Percentiles rank a stretch among this genome's conserved stretches.
phyloP scores from a whole-genome alignment of 1,140 invertebrate genomes.

The Atopsyche davidsoni region DNA sequence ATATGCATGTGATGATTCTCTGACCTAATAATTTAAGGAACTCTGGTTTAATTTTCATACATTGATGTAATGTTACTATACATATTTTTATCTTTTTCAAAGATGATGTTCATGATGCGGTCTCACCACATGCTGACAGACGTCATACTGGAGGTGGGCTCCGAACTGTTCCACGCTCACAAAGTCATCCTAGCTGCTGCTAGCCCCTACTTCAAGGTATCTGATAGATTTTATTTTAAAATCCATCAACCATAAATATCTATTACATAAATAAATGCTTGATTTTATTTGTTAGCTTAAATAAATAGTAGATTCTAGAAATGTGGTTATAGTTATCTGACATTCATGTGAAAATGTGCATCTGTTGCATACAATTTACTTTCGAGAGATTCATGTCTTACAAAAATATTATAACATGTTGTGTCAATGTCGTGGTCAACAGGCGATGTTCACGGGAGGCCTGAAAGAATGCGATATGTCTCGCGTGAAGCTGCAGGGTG shows the following conservation, averaged over 20 bases:
- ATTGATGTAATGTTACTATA: conserved; percentile 8
- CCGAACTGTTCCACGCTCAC: conserved; percentile 82
- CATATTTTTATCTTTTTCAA: conserved; percentile 24
- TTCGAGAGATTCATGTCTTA: too few species aligned
- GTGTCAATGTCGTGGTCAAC: too few species aligned
- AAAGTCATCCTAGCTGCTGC: conserved; percentile 87
- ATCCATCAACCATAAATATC: too few species aligned
- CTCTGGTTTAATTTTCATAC: neutral
- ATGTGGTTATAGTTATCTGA: neutral
- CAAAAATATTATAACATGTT: too few species aligned
- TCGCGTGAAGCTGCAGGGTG: conserved; percentile 76
- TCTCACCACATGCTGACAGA: conserved; percentile 86
- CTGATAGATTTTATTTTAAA: conserved; percentile 11
- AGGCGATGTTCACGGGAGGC: conserved; percentile 89
- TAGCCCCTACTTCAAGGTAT: conserved; percentile 90
- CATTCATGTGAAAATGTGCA: too few species aligned
- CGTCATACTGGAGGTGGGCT: conserved; percentile 77
- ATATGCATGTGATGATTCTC: conserved; percentile 6
- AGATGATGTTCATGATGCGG: conserved; percentile 85
- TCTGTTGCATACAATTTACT: conserved; percentile 7
- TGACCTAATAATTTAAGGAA: conserved; percentile 5
- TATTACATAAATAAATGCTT: too few species aligned
- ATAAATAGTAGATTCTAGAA: neutral
- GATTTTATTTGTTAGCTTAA: neutral
- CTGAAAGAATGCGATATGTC: conserved; percentile 83